Evolutionary conservation across 2,113 vertebrate genomes (phyloP).

Genomic region (Thamnophis sirtalis): DNA sequence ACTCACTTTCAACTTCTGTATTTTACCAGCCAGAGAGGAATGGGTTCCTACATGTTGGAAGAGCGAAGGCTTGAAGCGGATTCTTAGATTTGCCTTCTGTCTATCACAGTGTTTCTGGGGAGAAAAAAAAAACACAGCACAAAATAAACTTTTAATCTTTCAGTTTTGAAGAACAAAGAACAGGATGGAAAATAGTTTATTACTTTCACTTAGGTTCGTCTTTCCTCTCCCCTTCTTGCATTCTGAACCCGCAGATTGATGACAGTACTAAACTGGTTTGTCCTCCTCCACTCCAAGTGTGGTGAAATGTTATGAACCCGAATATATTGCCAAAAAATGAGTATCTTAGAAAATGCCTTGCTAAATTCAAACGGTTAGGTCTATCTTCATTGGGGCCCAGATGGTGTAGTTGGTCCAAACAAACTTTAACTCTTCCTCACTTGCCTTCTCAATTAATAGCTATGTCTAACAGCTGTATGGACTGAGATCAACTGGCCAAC

Average conservation of each 20-base stretch:
- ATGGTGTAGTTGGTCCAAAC: neutral
- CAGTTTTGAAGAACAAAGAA: neutral
- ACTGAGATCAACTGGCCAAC: neutral
- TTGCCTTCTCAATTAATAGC: neutral
- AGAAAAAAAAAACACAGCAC: neutral
- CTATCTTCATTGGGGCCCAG: neutral
- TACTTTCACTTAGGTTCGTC: neutral
- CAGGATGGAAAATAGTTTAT: neutral
- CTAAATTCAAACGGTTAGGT: neutral
- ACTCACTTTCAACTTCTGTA: conserved; percentile 95
- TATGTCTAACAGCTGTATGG: neutral
- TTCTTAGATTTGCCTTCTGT: conserved; percentile 96
- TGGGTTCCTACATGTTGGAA: conserved; percentile 98
- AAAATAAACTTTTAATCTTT: neutral
- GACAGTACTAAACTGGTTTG: neutral
- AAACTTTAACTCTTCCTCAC: neutral
- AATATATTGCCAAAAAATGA: neutral
- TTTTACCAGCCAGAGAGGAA: conserved; percentile 95
- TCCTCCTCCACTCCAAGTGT: neutral
- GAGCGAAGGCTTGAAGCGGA: conserved; percentile 96
- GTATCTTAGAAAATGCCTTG: neutral
- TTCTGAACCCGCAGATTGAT: neutral
- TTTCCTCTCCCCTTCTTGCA: neutral
- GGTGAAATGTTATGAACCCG: neutral
- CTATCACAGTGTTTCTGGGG: conserved; percentile 95